These are phyloP conservation scores for Pangasius larnaudii DNA, from an alignment of 2,797 vertebrate genomes.

Conservation along the genomic window DNA sequence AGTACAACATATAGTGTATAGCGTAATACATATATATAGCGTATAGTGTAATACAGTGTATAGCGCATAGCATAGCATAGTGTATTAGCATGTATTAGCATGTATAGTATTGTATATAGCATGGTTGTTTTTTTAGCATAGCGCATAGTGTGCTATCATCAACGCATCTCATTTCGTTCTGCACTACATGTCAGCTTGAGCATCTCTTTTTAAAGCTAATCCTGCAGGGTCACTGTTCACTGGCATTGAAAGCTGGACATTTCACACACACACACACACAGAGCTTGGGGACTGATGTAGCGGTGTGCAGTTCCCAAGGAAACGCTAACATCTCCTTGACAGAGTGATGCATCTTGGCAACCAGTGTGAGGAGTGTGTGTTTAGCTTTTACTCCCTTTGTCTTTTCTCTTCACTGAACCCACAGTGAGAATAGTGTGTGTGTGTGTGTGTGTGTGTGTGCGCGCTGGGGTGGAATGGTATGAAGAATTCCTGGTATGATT, in stretches of 20 bases:
- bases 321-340: conserved; percentile 56
- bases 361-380: conserved; percentile 17
- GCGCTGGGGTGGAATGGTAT: neutral
- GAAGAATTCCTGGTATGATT: neutral
- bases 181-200: neutral
- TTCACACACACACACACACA: neutral
- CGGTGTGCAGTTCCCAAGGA: conserved; percentile 53
- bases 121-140: no score
- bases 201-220: neutral
- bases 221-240: neutral
- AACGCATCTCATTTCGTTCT: neutral
- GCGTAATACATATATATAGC: no score
- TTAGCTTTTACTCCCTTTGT: conserved; percentile 14
- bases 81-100: no score
- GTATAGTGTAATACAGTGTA: no score
- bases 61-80: no score
- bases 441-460: neutral
- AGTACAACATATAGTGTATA: no score
- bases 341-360: conserved; percentile 1
- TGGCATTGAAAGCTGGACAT: neutral
- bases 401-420: neutral
- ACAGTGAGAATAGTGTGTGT: neutral
- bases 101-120: no score
- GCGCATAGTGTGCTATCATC: no score
- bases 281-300: neutral